Evolutionary conservation across 2,888 invertebrate species (phyloP), one percentile per base, ranked within the genome.

Genomic region (Chesias legatella): DNA sequence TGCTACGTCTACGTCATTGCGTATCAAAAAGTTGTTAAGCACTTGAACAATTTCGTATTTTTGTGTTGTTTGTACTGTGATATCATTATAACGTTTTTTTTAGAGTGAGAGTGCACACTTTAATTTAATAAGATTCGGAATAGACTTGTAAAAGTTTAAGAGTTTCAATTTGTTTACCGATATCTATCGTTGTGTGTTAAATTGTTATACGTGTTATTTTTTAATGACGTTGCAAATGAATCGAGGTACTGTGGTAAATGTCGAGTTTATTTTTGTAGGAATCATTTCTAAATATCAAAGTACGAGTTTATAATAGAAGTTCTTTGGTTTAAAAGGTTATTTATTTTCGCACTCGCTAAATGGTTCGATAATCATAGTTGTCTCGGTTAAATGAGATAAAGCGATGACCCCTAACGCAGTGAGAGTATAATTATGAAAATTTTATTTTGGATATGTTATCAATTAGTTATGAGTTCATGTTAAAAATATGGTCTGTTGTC

Each of bases 131-230:
- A 59, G 60, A 57, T 60, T 70, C 59, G 53, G 58, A 67, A 52
- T 69, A 70, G 64, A 67, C 67, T 64, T 61, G 53, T 63, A 64
- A 65, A 57, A 63, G 60, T 65, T 60, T 67, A 62, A 60, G 41
- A 62, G 57, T 56, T 58, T 59, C 54, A 56, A 61, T 61, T 65
- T 56, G 55, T 62, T 66, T 56, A 60, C 58, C 53, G 53, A 63
- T 64, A 67, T 52, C 50, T 56, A 63, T 65, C 54, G 60, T 65
- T 68, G 58, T 52, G 53, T 60, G 60, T 62, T 63, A 63, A 62
- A 51, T 60, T 54, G 59, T 67, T 68, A 55, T 44, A 57, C 56
- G 51, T 52, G 61, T 61, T 51, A 48, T 58, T 69, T 63, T n/a
- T 49, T 45, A 40, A 38, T 24, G 39, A 35, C 39, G 39, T 44